These are phyloP conservation scores for Zosterops pallidus DNA, from an alignment of 2,113 vertebrate genomes.

Conservation along the genomic window DNA sequence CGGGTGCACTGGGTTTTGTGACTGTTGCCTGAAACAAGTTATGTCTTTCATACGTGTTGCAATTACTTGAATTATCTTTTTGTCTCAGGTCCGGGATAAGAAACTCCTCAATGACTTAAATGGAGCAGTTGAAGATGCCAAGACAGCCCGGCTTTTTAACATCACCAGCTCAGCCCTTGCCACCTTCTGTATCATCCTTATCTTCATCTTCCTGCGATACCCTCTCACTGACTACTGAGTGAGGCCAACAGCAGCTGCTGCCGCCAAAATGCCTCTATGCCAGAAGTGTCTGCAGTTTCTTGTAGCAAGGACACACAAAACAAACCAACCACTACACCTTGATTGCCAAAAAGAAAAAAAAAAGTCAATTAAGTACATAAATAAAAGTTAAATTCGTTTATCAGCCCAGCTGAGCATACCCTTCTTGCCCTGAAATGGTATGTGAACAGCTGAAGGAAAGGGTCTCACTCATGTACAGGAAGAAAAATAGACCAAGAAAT, in stretches of 20 bases:
- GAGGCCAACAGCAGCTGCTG: background rate
- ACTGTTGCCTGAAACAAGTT: background rate
- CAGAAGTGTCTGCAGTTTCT: constrained; percentile 58
- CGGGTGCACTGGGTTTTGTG: background rate
- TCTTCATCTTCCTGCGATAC: constrained; percentile 82
- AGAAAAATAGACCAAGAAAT: background rate
- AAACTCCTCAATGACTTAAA: constrained; percentile 82
- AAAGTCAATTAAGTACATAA: background rate
- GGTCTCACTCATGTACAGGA: background rate
- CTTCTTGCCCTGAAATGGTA: background rate
- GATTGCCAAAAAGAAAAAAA: background rate
- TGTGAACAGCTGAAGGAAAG: constrained; percentile 24
- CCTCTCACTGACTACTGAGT: constrained; percentile 79
- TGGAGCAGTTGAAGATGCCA: constrained; percentile 81
- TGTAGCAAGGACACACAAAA: constrained; percentile 49
- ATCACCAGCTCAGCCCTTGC: constrained; percentile 83
- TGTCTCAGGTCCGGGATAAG: constrained; percentile 79
- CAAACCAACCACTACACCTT: background rate
- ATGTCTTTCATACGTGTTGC: background rate
- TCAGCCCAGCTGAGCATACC: background rate
- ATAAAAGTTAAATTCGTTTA: background rate
- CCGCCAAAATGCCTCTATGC: constrained; percentile 6
- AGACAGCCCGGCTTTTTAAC: constrained; percentile 81
- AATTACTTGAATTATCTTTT: background rate
- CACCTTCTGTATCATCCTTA: constrained; percentile 78